Evolutionary conservation across 2,113 vertebrate genomes (phyloP), one percentile per base, ranked within the genome.

Genomic region (Lynx canadensis): DNA sequence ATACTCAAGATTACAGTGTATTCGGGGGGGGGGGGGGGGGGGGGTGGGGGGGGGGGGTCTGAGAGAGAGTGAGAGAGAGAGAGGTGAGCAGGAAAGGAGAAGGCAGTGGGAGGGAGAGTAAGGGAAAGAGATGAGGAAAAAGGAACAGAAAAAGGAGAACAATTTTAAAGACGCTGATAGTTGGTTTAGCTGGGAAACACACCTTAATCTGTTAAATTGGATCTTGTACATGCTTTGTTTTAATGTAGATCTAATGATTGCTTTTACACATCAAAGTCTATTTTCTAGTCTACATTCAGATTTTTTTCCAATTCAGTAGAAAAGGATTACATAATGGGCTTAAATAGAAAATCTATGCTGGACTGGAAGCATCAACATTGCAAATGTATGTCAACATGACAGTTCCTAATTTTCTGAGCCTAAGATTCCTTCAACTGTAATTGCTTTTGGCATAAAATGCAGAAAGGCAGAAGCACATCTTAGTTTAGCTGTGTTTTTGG

Each of bases 401-500:
- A 60, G 25, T 95, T 95, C 90, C 73, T 93, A 93, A 68, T 84
- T 88, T 97, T 83, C 71, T 86, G 14, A 88, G 63, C 27, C 45
- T 23, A 80, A 91, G 25, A 27, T 8, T 90, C 71, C 89, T 38
- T 84, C 52, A 90, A 93, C 4, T 96, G 4, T 89, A 84, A 94
- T 91, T 95, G 50, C 21, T 78, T 90, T 95, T 63, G 74, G 52
- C 86, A 74, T 63, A 83, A 80, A 80, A 52, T 76, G 19, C 33
- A 84, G 41, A 93, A 95, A 87, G 16, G 14, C 45, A 95, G 29
- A 79, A 71, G 18, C 36, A 89, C 21, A 93, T 94, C 90, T 91
- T 45, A 95, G 21, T 38, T 94, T 25, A 16, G 50, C 71, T 63
- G 12, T 21, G 5, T 36, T n/a, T 89, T 93, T 69, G 12, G 3